Base-by-base conservation (phyloP, 2,797 vertebrate genomes). In the Hipposideros larvatus region DNA sequence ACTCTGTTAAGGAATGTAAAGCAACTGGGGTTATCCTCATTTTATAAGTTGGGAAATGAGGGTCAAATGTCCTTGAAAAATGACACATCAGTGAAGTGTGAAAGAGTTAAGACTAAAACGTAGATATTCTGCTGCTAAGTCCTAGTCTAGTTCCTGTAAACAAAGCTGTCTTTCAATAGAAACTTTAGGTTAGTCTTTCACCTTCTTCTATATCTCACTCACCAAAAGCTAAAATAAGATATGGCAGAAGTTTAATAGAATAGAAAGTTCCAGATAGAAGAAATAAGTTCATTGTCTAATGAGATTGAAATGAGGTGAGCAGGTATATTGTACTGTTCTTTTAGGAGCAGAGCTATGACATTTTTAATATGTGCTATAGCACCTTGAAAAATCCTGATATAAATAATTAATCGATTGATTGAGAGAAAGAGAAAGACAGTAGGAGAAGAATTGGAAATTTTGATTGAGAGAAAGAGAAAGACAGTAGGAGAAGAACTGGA, bases 161-260 rank as follows among this genome's bases (percentile, higher is more conserved):
- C 4, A 48, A 90, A 5, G 31, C 10, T 53, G 7, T 41, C 61
- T 87, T 21, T 68, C n/a, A 65, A 86, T 59, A 59, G 16, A 65
- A 86, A 57, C 66, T 31, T 48, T 41, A 66, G 1, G 16, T 46
- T 34, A 82, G 70, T 83, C 24, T 87, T 59, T 51, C 3, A 84
- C 19, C 5, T 79, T 22, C 10, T 84, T 79, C 18, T 26, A 46
- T 46, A 90, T 83, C 59, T 89, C 46, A 77, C 16, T 94, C 46
- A 85, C 16, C 65, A 94, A 85, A 68, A 92, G 18, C 4, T 59
- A 57, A 91, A 91, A 80, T 74, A 75, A 87, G 74, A 26, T 11
- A 43, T 1, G 5, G 4, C 41, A 87, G 19, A 73, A 63, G 22
- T 66, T 55, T 51, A 91, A 80, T 14, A 89, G 0, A 68, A n/a